Percentiles rank a stretch among this genome's conserved stretches.
These are phyloP conservation scores for Drosophila rhopaloa DNA, from an alignment of 1,140 invertebrate species.

Conservation along the genomic window DNA sequence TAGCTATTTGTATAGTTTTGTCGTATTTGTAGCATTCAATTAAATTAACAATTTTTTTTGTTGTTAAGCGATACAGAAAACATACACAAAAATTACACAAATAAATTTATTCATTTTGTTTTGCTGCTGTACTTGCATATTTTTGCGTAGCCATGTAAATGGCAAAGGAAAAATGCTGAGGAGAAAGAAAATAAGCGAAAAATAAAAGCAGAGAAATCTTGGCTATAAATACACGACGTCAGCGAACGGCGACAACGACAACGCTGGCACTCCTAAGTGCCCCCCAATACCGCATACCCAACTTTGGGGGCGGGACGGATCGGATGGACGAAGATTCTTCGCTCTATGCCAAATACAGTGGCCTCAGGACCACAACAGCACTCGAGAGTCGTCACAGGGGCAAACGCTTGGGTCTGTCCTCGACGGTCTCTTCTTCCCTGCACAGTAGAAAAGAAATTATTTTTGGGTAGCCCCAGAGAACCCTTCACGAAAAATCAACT, in stretches of 20 bases:
- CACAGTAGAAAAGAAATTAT: constrained; percentile 11
- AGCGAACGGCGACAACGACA: constrained; percentile 54
- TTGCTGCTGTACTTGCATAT: constrained; percentile 46
- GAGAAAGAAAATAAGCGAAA: constrained; percentile 45
- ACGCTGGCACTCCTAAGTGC: constrained; percentile 68
- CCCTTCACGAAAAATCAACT: no score
- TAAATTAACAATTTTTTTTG: constrained; percentile 68
- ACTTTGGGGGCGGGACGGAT: constrained; percentile 8
- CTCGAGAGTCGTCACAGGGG: constrained; percentile 67
- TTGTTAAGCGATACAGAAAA: constrained; percentile 9
- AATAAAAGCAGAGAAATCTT: constrained; percentile 52
- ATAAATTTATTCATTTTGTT: constrained; percentile 38
- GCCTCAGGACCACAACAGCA: constrained; percentile 47
- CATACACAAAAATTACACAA: constrained; percentile 53
- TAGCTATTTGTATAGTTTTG: constrained; percentile 23
- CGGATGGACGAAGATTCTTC: constrained; percentile 34
- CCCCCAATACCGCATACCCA: constrained; percentile 18
- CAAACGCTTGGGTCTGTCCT: constrained; percentile 44
- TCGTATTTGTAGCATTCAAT: constrained; percentile 35
- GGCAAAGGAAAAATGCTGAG: constrained; percentile 39
- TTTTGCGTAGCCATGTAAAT: constrained; percentile 69
- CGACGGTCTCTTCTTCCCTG: constrained; percentile 6
- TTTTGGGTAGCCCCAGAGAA: neutral
- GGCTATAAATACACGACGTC: constrained; percentile 73
- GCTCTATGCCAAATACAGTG: constrained; percentile 73